phyloP scores from a whole-genome alignment of 2,797 vertebrate genomes.

The Halcyon chelicuti region DNA sequence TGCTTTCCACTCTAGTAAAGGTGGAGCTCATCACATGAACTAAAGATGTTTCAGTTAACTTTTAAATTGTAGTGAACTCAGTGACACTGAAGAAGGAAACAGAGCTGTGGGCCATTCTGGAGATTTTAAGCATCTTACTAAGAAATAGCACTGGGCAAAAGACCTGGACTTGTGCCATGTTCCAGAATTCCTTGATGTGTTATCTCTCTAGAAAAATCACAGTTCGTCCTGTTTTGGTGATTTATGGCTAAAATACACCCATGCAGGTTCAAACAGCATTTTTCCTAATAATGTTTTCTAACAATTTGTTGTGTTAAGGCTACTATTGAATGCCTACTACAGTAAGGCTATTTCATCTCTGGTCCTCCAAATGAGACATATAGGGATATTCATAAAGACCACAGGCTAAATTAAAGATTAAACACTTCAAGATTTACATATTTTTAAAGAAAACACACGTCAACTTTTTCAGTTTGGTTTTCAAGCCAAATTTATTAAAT shows the following conservation, averaged over 20 bases:
- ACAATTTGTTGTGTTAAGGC: not conserved
- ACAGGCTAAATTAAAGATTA: not conserved
- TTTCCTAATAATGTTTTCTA: not conserved
- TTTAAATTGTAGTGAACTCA: not conserved
- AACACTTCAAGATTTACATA: not conserved
- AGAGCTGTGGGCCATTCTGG: not conserved
- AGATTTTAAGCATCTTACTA: not conserved
- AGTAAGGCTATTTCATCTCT: not conserved
- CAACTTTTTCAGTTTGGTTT: not conserved
- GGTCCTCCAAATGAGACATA: not conserved
- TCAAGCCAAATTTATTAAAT: not conserved
- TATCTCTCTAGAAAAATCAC: not conserved
- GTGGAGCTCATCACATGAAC: not conserved
- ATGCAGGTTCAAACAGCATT: not conserved
- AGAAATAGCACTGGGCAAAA: not conserved
- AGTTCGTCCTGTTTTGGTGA: not conserved
- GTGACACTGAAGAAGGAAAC: not conserved
- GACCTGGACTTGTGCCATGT: not conserved
- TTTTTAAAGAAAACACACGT: not conserved
- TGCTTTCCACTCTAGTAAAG: not conserved
- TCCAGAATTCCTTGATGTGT: not conserved
- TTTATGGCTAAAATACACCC: not conserved
- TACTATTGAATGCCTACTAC: not conserved
- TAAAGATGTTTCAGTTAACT: not conserved
- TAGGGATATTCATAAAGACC: not conserved